Evolutionary conservation across 2,797 vertebrate genomes (phyloP).

Genomic region (Fistularia commersonii): DNA sequence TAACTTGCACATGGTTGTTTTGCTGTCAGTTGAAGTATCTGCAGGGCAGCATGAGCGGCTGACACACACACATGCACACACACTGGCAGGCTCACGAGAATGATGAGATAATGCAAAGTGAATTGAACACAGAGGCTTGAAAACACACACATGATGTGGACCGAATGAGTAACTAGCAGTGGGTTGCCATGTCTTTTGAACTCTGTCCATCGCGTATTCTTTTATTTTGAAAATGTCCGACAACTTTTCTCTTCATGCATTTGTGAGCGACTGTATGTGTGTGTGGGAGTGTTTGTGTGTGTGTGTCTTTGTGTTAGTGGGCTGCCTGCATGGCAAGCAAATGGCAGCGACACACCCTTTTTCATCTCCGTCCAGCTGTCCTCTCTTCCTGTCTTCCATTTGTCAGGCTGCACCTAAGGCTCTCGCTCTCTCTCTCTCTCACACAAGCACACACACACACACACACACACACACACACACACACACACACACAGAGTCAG

Average conservation of each 20-base stretch:
- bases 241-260: constrained; percentile 1
- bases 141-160: not conserved
- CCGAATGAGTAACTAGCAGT: not conserved
- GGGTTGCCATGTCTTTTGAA: constrained; percentile 4
- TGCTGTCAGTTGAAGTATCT: constrained; percentile 15
- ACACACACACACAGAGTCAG: too few species aligned
- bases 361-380: constrained; percentile 60
- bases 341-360: constrained; percentile 44
- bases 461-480: not conserved
- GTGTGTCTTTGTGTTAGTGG: constrained; percentile 15
- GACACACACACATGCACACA: not conserved
- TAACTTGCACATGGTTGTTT: constrained; percentile 20
- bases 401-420: constrained; percentile 19
- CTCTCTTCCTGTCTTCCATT: constrained; percentile 42
- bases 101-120: constrained; percentile 30
- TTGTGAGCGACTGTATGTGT: constrained; percentile 20
- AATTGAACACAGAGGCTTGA: constrained; percentile 10
- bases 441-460: not conserved
- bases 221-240: constrained; percentile 5
- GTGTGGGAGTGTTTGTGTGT: constrained; percentile 22
- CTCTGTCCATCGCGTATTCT: constrained; percentile 44
- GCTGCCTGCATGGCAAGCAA: constrained; percentile 46
- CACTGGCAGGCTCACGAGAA: constrained; percentile 14
- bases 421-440: not conserved
- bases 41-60: constrained; percentile 9